phyloP scores from a whole-genome alignment of 2,797 vertebrate genomes.

The Nyctibius grandis region DNA sequence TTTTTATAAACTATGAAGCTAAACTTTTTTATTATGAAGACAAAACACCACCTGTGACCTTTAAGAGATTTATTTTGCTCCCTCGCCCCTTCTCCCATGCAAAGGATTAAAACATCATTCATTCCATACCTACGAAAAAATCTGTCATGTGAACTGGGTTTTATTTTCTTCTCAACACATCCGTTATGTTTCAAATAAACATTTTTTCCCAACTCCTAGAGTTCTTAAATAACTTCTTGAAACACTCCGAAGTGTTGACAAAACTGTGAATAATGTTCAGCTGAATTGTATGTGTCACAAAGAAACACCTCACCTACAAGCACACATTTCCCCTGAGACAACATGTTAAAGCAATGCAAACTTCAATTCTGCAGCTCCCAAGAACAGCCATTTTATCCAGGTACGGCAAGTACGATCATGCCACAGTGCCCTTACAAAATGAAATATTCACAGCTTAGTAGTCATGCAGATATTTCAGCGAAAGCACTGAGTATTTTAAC shows the following conservation, averaged over 20 bases:
- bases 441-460: neutral
- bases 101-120: constrained; percentile 39
- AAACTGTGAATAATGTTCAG: constrained; percentile 23
- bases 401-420: neutral
- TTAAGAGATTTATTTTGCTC: constrained; percentile 29
- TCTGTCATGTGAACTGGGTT: neutral
- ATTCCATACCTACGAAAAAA: neutral
- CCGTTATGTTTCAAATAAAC: constrained; percentile 36
- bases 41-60: constrained; percentile 16
- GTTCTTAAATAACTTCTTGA: constrained; percentile 35
- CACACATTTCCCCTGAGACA: neutral
- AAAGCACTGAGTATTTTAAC: neutral
- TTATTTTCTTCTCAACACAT: constrained; percentile 27
- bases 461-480: neutral
- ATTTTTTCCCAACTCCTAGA: neutral
- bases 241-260: neutral
- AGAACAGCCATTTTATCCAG: neutral
- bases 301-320: neutral
- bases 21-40: constrained; percentile 19
- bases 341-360: neutral
- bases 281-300: neutral
- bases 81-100: neutral
- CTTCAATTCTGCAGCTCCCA: neutral
- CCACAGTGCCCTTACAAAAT: neutral
- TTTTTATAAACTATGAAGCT: neutral